A percentile compares a stretch with the other conserved stretches of the same genome.
phyloP scores from a whole-genome alignment of 2,113 vertebrate species.

The Argyrosomus japonicus region DNA sequence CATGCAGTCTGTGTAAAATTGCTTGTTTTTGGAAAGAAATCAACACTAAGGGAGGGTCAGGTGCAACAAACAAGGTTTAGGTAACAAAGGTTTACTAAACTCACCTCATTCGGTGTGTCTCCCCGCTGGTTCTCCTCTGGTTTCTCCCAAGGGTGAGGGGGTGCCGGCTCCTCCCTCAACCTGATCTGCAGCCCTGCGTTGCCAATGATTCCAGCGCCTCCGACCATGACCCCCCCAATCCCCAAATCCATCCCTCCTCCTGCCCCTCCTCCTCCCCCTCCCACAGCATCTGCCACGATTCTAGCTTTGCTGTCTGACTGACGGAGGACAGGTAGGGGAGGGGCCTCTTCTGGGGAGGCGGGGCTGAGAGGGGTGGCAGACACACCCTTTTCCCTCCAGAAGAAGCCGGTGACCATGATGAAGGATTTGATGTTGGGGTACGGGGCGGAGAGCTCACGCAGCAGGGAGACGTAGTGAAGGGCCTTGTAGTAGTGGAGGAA shows the following conservation, averaged over 20 bases:
- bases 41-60: neutral
- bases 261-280: conserved; percentile 31
- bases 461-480: conserved; percentile 96
- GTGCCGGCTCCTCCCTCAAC: conserved; percentile 59
- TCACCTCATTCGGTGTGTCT: conserved; percentile 67
- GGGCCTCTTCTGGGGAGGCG: conserved; percentile 85
- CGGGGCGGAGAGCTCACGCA: conserved; percentile 94
- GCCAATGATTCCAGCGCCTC: conserved; percentile 70
- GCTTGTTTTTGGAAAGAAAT: neutral
- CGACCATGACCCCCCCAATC: neutral
- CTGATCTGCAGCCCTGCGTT: conserved; percentile 45
- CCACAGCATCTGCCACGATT: conserved; percentile 58
- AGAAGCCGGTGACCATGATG: conserved; percentile 90
- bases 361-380: conserved; percentile 87
- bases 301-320: conserved; percentile 77
- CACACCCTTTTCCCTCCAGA: conserved; percentile 94
- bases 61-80: no score
- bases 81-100: neutral
- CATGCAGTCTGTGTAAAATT: neutral
- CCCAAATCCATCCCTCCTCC: conserved; percentile 11
- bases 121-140: conserved; percentile 64
- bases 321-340: conserved; percentile 84
- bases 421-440: conserved; percentile 97
- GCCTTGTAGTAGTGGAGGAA: conserved; percentile 99
- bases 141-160: conserved; percentile 80